These are phyloP conservation scores for Silurus glanis DNA, from an alignment of 2,113 vertebrate species.

Conservation along the genomic window DNA sequence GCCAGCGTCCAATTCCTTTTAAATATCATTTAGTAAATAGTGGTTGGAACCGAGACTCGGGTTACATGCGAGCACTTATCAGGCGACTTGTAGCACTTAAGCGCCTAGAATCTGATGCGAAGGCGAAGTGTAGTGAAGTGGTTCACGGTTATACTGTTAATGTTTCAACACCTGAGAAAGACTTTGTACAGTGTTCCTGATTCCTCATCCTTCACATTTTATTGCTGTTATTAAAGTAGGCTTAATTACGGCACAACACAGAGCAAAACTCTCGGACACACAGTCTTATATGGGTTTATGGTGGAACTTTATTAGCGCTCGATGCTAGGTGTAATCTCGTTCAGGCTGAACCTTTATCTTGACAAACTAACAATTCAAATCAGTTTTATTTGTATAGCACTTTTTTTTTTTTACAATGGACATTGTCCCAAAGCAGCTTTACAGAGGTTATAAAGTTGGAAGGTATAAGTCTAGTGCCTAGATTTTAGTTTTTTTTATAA, in stretches of 20 bases:
- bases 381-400: no score
- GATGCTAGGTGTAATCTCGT: background rate
- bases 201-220: conserved; percentile 27
- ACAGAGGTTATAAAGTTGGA: no score
- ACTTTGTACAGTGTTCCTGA: conserved; percentile 27
- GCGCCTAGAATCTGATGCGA: conserved; percentile 46
- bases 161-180: conserved; percentile 51
- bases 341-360: background rate
- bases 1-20: conserved; percentile 70
- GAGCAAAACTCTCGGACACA: background rate
- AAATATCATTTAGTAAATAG: conserved; percentile 73
- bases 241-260: conserved; percentile 52
- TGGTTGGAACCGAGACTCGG: conserved; percentile 53
- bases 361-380: background rate
- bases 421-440: no score
- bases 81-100: conserved; percentile 62
- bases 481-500: no score
- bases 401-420: no score
- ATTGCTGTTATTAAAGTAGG: conserved; percentile 55
- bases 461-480: no score
- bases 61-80: conserved; percentile 58
- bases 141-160: conserved; percentile 45
- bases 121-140: background rate
- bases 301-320: background rate
- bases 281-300: background rate